A percentile compares a stretch with the other conserved stretches of the same genome.
Conservation (phyloP, 1,140 invertebrate genomes). For the Bombus polaris region DNA sequence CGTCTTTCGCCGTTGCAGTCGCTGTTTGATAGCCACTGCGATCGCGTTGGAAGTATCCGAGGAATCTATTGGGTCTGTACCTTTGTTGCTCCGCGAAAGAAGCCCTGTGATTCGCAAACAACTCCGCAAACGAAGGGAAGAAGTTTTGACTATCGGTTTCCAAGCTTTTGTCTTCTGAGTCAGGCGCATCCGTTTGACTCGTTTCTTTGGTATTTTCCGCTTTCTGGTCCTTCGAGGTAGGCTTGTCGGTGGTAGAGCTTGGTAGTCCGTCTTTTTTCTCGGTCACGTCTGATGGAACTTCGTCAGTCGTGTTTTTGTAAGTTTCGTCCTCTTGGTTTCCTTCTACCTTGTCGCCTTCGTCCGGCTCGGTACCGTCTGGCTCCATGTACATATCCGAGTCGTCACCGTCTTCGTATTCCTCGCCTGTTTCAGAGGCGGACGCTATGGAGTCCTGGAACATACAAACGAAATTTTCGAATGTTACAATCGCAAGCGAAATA, state of each 20-base stretch:
- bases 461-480: neutral
- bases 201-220: constrained; percentile 57
- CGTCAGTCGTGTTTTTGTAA: constrained; percentile 17
- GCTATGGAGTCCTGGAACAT: constrained; percentile 78
- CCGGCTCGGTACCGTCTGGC: constrained; percentile 65
- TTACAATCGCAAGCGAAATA: neutral
- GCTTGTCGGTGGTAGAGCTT: neutral
- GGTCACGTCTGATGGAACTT: neutral
- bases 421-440: constrained; percentile 73
- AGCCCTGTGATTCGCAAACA: constrained; percentile 79
- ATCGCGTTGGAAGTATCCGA: constrained; percentile 80
- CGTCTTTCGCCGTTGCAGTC: constrained; percentile 68
- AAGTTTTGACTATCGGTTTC: constrained; percentile 81
- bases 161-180: constrained; percentile 74
- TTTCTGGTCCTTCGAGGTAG: constrained; percentile 47
- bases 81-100: constrained; percentile 78
- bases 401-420: constrained; percentile 77
- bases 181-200: neutral
- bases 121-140: constrained; percentile 83
- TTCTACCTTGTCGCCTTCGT: constrained; percentile 49
- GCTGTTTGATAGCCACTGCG: constrained; percentile 70
- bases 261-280: neutral
- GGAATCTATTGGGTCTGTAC: constrained; percentile 78
- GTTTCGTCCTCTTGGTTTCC: neutral
- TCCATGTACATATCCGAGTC: constrained; percentile 82